A percentile compares a stretch with the other conserved stretches of the same genome.
Conservation (phyloP, 2,888 invertebrate genomes). For the Nesidiocoris tenuis region DNA sequence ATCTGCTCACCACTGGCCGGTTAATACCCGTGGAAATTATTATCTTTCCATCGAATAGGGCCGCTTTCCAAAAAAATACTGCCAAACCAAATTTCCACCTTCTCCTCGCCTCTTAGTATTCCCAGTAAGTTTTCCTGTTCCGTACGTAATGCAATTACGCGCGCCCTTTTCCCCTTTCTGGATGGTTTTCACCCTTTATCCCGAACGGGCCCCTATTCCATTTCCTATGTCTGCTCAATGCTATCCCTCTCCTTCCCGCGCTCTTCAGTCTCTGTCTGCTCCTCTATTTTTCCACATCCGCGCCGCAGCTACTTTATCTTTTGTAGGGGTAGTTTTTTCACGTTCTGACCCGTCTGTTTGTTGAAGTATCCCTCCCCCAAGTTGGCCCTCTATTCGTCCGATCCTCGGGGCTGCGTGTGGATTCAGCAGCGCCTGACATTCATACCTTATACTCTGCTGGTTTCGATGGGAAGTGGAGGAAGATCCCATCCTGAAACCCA, state of each 20-base stretch:
- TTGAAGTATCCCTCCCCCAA: conserved; percentile 7
- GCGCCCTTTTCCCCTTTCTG: background rate
- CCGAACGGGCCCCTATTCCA: background rate
- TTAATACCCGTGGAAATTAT: too few species aligned
- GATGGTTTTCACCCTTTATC: background rate
- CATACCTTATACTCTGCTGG: conserved; percentile 31
- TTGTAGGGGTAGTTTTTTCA: background rate
- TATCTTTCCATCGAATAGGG: too few species aligned
- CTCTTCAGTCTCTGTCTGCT: background rate
- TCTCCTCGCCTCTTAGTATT: background rate
- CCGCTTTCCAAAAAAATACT: too few species aligned
- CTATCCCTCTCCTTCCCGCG: too few species aligned
- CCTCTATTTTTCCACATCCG: background rate
- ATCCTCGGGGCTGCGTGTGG: background rate
- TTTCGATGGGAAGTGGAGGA: background rate
- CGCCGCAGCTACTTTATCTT: background rate
- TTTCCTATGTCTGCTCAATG: too few species aligned
- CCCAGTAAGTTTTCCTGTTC: background rate
- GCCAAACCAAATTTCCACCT: too few species aligned
- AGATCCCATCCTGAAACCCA: conserved; percentile 17
- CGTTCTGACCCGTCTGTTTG: conserved; percentile 26
- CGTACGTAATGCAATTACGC: background rate
- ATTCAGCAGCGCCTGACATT: conserved; percentile 22
- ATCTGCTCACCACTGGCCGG: too few species aligned
- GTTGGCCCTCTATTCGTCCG: background rate